phyloP scores from a whole-genome alignment of 2,888 invertebrate species.

The Scrobipalpa costella region DNA sequence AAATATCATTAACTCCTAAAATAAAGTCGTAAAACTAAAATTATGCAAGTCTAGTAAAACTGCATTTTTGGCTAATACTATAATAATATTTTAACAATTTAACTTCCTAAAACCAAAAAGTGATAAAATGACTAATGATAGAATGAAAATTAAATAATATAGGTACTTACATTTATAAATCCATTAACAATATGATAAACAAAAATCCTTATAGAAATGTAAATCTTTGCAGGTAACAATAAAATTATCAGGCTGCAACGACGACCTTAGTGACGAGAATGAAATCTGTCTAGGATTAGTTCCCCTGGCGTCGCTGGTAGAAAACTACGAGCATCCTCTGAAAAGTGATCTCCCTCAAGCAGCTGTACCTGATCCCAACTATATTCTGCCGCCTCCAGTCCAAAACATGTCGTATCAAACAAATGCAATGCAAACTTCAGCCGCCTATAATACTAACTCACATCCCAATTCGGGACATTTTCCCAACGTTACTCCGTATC shows the following conservation, averaged over 20 bases:
- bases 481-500: slow-evolving; percentile 6
- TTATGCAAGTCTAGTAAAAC: too few relatives aligned
- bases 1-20: too few relatives aligned
- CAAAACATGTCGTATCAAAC: slow-evolving; percentile 10
- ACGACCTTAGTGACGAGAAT: slow-evolving; percentile 53
- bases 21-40: too few relatives aligned
- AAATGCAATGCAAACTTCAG: background rate
- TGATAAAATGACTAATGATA: too few relatives aligned
- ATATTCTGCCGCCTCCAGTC: background rate
- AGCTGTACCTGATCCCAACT: slow-evolving; percentile 43
- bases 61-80: too few relatives aligned
- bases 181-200: too few relatives aligned
- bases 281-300: slow-evolving; percentile 60
- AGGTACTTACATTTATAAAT: too few relatives aligned
- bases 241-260: slow-evolving; percentile 60
- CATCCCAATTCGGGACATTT: slow-evolving; percentile 22
- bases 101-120: too few relatives aligned
- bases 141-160: too few relatives aligned
- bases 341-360: slow-evolving; percentile 48
- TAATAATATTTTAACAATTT: too few relatives aligned
- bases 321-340: slow-evolving; percentile 52
- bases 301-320: slow-evolving; percentile 42
- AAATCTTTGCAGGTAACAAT: slow-evolving; percentile 51
- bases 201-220: background rate
- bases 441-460: slow-evolving; percentile 16